These are phyloP conservation scores for Acrocera orbiculus DNA, from an alignment of 2,888 invertebrate species.

Conservation along the genomic window DNA sequence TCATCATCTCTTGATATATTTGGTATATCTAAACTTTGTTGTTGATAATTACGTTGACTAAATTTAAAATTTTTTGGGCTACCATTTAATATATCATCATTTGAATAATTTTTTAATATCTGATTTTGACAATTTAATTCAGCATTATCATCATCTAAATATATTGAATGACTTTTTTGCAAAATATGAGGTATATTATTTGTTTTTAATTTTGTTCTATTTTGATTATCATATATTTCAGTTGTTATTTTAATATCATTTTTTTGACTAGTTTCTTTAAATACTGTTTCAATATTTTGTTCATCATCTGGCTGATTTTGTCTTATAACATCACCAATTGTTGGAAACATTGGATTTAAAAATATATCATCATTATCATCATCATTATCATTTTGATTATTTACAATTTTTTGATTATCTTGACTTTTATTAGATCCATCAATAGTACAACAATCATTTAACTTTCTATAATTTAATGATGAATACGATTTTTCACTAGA, in stretches of 20 bases:
- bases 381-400: no score
- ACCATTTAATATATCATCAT: constrained; percentile 10
- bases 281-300: background rate
- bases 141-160: constrained; percentile 15
- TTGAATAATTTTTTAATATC: constrained; percentile 10
- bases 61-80: constrained; percentile 37
- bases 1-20: constrained; percentile 59
- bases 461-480: background rate
- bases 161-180: constrained; percentile 18
- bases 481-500: constrained; percentile 6
- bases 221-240: background rate
- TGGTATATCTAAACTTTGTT: constrained; percentile 66
- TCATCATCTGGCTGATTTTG: constrained; percentile 11
- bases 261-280: background rate
- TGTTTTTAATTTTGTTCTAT: background rate
- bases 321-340: constrained; percentile 15
- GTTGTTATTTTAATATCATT: constrained; percentile 2
- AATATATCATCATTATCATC: constrained; percentile 11
- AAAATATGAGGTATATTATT: constrained; percentile 11
- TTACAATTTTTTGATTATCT: background rate
- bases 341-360: constrained; percentile 16
- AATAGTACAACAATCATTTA: background rate
- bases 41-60: constrained; percentile 43
- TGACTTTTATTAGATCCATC: background rate
- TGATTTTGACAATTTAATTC: constrained; percentile 2